Base-by-base conservation (phyloP, 2,797 vertebrate genomes). In the Champsocephalus esox region DNA sequence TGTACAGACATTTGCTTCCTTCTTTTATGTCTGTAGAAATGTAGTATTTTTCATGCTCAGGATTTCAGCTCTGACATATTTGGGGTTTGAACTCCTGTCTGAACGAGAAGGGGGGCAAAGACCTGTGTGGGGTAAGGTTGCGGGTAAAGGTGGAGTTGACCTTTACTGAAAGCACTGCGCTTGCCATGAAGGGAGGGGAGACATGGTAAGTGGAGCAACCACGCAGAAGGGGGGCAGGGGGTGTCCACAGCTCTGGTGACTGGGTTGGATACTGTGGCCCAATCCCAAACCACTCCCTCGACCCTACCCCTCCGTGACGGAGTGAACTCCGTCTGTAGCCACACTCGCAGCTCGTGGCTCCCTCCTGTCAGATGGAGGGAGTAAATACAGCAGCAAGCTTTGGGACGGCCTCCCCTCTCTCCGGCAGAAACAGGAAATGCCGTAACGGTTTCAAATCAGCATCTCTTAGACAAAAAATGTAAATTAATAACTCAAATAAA, bases 131-230 rank as follows among this genome's bases (percentile, higher is more conserved):
- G 46, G 28, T 28, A 28, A 28, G 28, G 28, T 28, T 28, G 4
- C 4, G 57, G 46, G 75, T 80, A 85, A 83, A 87, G 87, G 88
- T 83, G 87, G 84, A 81, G 83, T 72, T 91, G 90, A 92, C 91
- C 91, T 93, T 92, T 92, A 86, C 66, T 75, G 65, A 87, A 76
- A 81, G 81, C 81, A 62, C 67, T 62, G 79, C 82, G 82, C 78
- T 58, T 46, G 84, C 79, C 79, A 78, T 79, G 80, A 58, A 63
- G 67, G 79, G 68, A 62, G 71, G 81, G 75, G 73, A 55, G 72
- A 48, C 57, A 14, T 14, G 66, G 83, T 80, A 77, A 88, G 84
- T 60, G 73, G 78, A 90, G 85, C 83, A 68, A 58, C 57, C 32
- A 57, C 34, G 11, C 3, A 14, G 46, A 38, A 56, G 66, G 45